phyloP scores from a whole-genome alignment of 2,888 invertebrate species.

The Eucera pruinosa region DNA sequence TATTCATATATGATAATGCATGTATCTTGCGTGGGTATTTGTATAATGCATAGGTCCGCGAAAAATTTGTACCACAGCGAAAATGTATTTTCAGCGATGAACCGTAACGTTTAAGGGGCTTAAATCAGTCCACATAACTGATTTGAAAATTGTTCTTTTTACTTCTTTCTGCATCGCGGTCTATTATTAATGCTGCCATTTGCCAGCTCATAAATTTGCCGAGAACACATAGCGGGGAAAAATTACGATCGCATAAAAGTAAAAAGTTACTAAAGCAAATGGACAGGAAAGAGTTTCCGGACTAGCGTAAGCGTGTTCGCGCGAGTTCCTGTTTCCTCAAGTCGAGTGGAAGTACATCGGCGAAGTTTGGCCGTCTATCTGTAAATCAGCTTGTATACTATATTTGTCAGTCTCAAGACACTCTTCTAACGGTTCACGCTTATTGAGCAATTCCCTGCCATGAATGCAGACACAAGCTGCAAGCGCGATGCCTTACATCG shows the following conservation, averaged over 20 bases:
- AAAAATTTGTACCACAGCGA: no score
- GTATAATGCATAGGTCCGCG: no score
- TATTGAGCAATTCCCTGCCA: constrained; percentile 65
- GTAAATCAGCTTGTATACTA: constrained; percentile 9
- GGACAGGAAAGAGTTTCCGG: constrained; percentile 13
- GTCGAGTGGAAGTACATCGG: constrained; percentile 6
- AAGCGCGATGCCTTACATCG: constrained; percentile 57
- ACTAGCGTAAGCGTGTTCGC: neutral
- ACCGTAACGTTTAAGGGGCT: no score
- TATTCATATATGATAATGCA: no score
- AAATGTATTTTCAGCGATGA: no score
- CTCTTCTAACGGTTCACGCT: constrained; percentile 63
- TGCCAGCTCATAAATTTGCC: neutral
- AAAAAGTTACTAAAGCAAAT: neutral
- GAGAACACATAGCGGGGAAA: neutral
- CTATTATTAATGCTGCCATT: neutral
- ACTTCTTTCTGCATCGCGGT: no score
- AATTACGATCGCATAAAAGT: constrained; percentile 1
- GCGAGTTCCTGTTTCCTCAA: neutral
- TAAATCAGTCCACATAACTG: no score
- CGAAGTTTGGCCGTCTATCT: constrained; percentile 17
- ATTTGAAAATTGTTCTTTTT: no score
- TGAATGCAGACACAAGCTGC: constrained; percentile 49
- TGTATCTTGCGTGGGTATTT: no score
- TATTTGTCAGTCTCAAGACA: constrained; percentile 33